Base-by-base conservation (phyloP, 1,140 invertebrate species). In the Asbolus verrucosus region DNA sequence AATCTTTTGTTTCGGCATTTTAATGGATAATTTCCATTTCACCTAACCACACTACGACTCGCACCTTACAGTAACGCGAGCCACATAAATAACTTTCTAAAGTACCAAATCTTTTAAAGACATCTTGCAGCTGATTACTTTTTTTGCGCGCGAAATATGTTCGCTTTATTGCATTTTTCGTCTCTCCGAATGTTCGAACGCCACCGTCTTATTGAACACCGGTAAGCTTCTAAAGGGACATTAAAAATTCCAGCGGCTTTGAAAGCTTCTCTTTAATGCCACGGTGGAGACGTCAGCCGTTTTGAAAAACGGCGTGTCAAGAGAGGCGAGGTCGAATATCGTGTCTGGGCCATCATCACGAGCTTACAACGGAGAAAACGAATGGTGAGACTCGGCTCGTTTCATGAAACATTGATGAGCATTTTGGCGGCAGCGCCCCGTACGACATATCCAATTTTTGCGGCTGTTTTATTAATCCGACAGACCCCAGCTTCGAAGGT, bases 401-500 rank as follows among this genome's bases (percentile, higher is more conserved):
- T 16, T 50, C 65, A 39, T 68, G 66, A 54, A 68, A 68, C 19
- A 43, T 68, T 61, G 50, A 68, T 68, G 66, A 68, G 60, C 65
- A 67, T 67, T 67, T 67, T 67, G 27, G 19, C 30, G 30, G 60
- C 66, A 67, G 38, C 21, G 30, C 39, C 9, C 43, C 6, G 8
- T 18, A 31, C 19, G 14, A 50, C 18, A 39, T 31, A 68, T 68
- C 36, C 50, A 46, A 60, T 43, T 68, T 60, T 41, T 61, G 60
- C 33, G 50, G 33, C 41, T 68, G 46, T 59, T 39, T 50, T 67
- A 67, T 67, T 46, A 67, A 50, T 19, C 33, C 11, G 11, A 36
- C 33, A n/a, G n/a, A 11, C 33, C 33, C 2, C 33, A 8, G 18
- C 19, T 9, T 18, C 43, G 6, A 6, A 36, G 33, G 33, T n/a